Evolutionary conservation across 2,888 invertebrate genomes (phyloP).

Genomic region (Andrena minutula): DNA sequence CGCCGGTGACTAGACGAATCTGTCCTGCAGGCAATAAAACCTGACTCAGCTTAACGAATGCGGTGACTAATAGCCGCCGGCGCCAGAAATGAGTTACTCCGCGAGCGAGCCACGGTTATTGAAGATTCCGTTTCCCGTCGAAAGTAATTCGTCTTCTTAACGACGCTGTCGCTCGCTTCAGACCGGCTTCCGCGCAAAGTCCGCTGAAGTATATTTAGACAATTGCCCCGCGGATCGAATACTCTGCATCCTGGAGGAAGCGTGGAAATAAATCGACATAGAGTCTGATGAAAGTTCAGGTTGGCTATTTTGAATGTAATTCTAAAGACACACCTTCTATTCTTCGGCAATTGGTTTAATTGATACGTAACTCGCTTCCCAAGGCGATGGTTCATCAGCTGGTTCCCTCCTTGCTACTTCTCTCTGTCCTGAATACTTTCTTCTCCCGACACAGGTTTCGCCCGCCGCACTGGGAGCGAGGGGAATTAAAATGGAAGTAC

Average conservation of each 20-base stretch:
- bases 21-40: conserved; percentile 49
- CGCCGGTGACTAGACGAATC: conserved; percentile 56
- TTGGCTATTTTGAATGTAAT: too few relatives aligned
- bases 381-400: background rate
- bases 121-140: conserved; percentile 51
- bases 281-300: conserved; percentile 17
- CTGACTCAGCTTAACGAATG: conserved; percentile 62
- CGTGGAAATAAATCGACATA: conserved; percentile 13
- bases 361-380: background rate
- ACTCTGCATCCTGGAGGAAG: background rate
- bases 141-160: conserved; percentile 58
- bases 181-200: background rate
- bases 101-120: conserved; percentile 40
- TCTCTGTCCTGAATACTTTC: background rate
- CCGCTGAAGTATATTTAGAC: conserved; percentile 6
- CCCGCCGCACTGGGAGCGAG: background rate
- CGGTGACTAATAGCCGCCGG: conserved; percentile 57
- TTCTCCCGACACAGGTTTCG: background rate
- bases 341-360: conserved; percentile 19
- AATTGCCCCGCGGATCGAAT: conserved; percentile 4
- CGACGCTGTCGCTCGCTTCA: conserved; percentile 16
- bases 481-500: background rate
- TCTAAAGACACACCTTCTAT: too few relatives aligned
- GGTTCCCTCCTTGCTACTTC: background rate
- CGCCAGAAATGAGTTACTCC: conserved; percentile 56